These are phyloP conservation scores for Dasypogon diadema DNA, from an alignment of 2,888 invertebrate genomes.

Conservation along the genomic window DNA sequence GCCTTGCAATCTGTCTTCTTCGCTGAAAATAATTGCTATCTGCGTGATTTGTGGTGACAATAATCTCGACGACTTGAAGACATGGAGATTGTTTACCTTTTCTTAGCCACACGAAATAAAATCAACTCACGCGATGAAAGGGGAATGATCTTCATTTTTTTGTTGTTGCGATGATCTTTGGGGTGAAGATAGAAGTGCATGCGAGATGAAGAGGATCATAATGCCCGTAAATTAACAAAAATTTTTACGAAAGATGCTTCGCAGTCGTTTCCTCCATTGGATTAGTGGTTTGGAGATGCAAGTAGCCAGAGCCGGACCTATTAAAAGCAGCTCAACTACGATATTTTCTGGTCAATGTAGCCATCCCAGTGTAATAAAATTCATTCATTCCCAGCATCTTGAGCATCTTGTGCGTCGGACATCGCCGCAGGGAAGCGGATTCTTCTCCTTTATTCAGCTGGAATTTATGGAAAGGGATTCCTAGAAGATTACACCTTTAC, in stretches of 20 bases:
- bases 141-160: background rate
- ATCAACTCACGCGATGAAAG: background rate
- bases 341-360: too few species aligned
- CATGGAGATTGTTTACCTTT: background rate
- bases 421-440: background rate
- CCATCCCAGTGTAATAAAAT: background rate
- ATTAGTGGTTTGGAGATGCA: too few species aligned
- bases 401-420: background rate
- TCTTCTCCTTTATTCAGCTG: background rate
- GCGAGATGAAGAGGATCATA: too few species aligned
- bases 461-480: slow-evolving; percentile 10
- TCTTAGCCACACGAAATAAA: background rate
- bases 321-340: background rate
- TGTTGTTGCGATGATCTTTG: too few species aligned
- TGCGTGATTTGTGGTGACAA: background rate
- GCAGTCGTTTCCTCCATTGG: background rate
- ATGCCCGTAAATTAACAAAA: too few species aligned
- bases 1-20: background rate
- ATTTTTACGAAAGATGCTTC: too few species aligned
- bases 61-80: background rate
- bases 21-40: background rate
- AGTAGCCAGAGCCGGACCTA: background rate
- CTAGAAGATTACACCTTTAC: slow-evolving; percentile 11
- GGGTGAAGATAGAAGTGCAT: too few species aligned
- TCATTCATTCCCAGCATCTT: slow-evolving; percentile 8